phyloP scores from a whole-genome alignment of 2,797 vertebrate genomes.

The Lepus oiostolus region DNA sequence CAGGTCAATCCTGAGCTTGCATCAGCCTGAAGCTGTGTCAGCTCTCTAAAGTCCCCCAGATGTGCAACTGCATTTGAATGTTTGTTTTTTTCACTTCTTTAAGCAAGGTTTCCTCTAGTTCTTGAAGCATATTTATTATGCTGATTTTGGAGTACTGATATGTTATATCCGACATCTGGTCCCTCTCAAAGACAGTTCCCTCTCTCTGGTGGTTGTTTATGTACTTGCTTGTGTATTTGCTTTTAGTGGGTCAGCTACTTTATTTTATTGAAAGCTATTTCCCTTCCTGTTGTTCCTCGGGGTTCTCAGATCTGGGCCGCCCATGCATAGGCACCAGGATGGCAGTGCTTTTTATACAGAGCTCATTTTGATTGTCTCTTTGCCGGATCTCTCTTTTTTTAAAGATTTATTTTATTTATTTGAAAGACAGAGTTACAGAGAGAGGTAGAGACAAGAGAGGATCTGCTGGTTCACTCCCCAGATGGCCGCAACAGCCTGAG shows the following conservation, averaged over 20 bases:
- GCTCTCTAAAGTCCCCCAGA: slow-evolving; percentile 17
- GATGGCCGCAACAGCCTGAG: too few relatives aligned
- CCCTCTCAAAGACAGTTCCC: not conserved
- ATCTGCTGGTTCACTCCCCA: too few relatives aligned
- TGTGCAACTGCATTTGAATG: not conserved
- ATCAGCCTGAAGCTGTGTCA: not conserved
- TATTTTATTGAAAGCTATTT: slow-evolving; percentile 15
- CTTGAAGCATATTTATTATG: not conserved
- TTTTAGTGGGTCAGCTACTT: not conserved
- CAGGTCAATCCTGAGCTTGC: not conserved
- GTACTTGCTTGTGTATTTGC: not conserved
- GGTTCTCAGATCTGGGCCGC: not conserved
- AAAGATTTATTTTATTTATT: too few relatives aligned
- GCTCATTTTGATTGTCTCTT: not conserved
- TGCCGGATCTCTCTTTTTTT: too few relatives aligned
- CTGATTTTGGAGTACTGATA: not conserved
- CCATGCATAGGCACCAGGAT: not conserved
- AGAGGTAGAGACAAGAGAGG: too few relatives aligned
- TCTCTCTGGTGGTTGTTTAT: not conserved
- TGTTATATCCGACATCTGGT: not conserved
- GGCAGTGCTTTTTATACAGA: not conserved
- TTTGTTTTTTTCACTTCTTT: not conserved
- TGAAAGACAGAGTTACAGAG: too few relatives aligned
- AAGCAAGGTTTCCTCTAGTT: not conserved
- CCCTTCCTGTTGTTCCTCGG: not conserved